A percentile compares a stretch with the other conserved stretches of the same genome.
Conservation (phyloP, 2,888 invertebrate genomes). For the Molorchus minor region DNA sequence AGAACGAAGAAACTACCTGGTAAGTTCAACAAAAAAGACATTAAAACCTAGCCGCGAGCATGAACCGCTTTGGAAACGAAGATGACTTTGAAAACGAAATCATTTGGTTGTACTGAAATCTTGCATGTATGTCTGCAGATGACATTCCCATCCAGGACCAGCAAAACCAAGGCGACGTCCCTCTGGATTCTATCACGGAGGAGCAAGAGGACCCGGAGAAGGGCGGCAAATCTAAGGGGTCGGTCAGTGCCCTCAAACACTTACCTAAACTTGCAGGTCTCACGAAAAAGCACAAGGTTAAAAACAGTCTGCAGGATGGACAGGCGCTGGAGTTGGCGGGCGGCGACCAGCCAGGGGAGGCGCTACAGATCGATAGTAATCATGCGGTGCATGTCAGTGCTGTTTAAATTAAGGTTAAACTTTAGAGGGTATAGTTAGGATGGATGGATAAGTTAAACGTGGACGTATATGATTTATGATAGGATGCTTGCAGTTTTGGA, state of each 20-base stretch:
- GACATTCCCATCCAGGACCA: constrained; percentile 88
- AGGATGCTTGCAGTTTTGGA: no score
- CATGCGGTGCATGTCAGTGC: constrained; percentile 59
- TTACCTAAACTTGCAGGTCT: constrained; percentile 72
- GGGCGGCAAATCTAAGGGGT: constrained; percentile 62
- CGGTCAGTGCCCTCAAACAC: constrained; percentile 65
- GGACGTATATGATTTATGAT: background rate
- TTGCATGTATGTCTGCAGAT: constrained; percentile 68
- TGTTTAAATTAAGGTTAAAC: constrained; percentile 44
- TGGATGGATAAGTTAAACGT: background rate
- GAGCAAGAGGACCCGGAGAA: constrained; percentile 68
- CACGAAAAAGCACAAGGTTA: constrained; percentile 68
- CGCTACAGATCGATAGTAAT: constrained; percentile 46
- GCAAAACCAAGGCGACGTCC: constrained; percentile 65
- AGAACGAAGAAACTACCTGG: constrained; percentile 96
- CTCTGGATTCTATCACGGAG: constrained; percentile 75
- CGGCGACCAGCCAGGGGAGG: constrained; percentile 43
- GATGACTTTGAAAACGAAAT: background rate
- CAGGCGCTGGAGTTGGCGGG: constrained; percentile 51
- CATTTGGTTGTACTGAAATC: constrained; percentile 19
- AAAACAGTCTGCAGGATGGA: constrained; percentile 44
- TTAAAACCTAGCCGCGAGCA: background rate
- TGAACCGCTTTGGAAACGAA: background rate
- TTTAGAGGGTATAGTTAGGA: background rate
- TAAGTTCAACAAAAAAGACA: constrained; percentile 60